These are phyloP conservation scores for Dicerorhinus sumatrensis DNA, from an alignment of 2,113 vertebrate species.

Conservation along the genomic window DNA sequence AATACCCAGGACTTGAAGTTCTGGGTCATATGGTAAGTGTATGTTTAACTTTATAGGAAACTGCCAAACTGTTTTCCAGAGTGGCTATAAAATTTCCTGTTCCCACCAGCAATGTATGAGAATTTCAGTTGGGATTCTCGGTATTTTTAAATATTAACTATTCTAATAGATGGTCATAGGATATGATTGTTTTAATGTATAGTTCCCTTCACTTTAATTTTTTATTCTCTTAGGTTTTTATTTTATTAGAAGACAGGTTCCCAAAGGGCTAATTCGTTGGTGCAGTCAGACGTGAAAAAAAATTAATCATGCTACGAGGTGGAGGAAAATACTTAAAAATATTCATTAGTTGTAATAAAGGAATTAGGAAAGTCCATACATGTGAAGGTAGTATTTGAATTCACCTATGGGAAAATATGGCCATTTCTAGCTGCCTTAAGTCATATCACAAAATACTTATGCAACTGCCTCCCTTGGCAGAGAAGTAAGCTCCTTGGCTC, in stretches of 20 bases:
- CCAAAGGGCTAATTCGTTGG: not conserved
- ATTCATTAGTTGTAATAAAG: not conserved
- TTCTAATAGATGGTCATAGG: not conserved
- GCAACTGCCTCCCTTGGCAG: not conserved
- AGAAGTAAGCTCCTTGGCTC: not conserved
- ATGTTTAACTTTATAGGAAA: not conserved
- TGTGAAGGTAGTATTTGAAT: not conserved
- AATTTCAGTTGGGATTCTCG: not conserved
- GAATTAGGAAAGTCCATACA: not conserved
- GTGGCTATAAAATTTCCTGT: not conserved
- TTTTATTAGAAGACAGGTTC: not conserved
- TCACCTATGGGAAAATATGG: not conserved
- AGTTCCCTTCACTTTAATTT: not conserved
- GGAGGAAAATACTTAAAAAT: not conserved
- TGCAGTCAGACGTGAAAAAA: not conserved
- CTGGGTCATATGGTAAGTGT: not conserved
- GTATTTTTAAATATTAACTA: not conserved
- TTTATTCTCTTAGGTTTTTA: not conserved
- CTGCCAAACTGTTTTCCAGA: not conserved
- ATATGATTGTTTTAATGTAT: not conserved
- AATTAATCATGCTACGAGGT: not conserved
- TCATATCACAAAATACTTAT: not conserved
- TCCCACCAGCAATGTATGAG: not conserved
- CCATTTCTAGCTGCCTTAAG: not conserved
- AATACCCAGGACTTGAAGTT: not conserved